Base-by-base conservation (phyloP, 2,797 vertebrate species). In the Hirundo rustica region DNA sequence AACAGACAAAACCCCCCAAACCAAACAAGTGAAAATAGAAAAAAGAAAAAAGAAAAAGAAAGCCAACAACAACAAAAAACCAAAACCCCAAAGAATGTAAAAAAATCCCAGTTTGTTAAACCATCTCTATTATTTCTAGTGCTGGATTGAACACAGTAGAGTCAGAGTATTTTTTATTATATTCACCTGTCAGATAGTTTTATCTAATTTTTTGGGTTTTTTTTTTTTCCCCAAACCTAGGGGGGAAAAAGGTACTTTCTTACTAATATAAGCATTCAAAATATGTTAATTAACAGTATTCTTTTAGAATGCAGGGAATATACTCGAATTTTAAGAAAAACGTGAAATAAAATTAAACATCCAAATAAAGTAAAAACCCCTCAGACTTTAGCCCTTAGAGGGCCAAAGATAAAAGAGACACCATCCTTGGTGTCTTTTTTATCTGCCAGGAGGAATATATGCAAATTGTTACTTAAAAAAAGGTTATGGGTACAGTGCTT, bases 201-300 rank as follows among this genome's bases (percentile, higher is more conserved):
- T 48, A 10, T 10, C 7, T 67, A n/a, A 4, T 2, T 53, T 36
- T 36, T 36, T 38, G 36, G n/a, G 36, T 36, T 36, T 36, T 9
- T 36, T 36, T 38, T 38, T 11, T 38, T 38, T 38, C 7, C 11
- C 11, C 34, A 61, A 26, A 19, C 0, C 2, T 13, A 30, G 13
- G 5, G 3, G 15, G 5, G 3, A 10, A 5, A 36, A 30, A 54
- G 3, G 0, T 21, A 18, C 4, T 34, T 58, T 40, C 11, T n/a
- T 54, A 32, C 3, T 47, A 21, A 55, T 11, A 21, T 1, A 54
- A 76, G 6, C 4, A n/a, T 51, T 65, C 13, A 7, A 80, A 64
- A 61, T 10, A 32, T 30, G 6, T 5, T 51, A 47, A 58, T 57
- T 45, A 60, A 34, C 10, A 38, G 22, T 38, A 54, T 58, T 6